These are phyloP conservation scores for Thymelicus lineola DNA, from an alignment of 2,888 invertebrate species.

Conservation along the genomic window DNA sequence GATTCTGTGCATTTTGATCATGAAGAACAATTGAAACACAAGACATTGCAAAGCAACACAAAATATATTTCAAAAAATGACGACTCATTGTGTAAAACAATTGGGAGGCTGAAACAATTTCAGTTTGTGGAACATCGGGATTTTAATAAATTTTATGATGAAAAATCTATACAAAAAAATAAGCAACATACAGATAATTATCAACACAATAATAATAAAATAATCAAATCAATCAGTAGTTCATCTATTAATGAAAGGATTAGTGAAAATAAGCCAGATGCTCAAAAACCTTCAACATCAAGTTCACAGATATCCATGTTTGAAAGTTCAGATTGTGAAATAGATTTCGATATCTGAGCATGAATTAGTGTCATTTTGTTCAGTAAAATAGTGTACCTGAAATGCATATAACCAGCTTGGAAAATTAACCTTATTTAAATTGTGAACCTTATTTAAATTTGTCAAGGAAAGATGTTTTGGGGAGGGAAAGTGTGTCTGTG, in stretches of 20 bases:
- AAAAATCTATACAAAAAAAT: constrained; percentile 46
- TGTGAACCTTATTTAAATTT: too few species aligned
- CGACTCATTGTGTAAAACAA: constrained; percentile 44
- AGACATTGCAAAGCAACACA: background rate
- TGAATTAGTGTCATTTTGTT: background rate
- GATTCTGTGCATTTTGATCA: background rate
- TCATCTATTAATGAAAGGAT: constrained; percentile 49
- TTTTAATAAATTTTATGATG: constrained; percentile 62
- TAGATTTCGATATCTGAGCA: constrained; percentile 75
- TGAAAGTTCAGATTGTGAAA: constrained; percentile 81
- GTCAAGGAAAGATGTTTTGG: too few species aligned
- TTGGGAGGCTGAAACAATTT: constrained; percentile 69
- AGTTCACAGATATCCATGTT: constrained; percentile 80
- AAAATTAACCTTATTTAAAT: too few species aligned
- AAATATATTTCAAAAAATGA: background rate
- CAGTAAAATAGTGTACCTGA: too few species aligned
- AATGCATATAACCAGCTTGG: too few species aligned
- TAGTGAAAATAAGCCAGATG: constrained; percentile 44
- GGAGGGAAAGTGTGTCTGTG: too few species aligned
- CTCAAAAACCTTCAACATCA: constrained; percentile 45
- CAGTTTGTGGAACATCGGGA: constrained; percentile 63
- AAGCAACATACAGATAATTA: constrained; percentile 2
- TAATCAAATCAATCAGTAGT: constrained; percentile 24
- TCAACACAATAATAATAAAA: constrained; percentile 40
- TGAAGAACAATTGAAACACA: constrained; percentile 18